These are phyloP conservation scores for Morelia viridis DNA, from an alignment of 2,797 vertebrate species.

Conservation along the genomic window DNA sequence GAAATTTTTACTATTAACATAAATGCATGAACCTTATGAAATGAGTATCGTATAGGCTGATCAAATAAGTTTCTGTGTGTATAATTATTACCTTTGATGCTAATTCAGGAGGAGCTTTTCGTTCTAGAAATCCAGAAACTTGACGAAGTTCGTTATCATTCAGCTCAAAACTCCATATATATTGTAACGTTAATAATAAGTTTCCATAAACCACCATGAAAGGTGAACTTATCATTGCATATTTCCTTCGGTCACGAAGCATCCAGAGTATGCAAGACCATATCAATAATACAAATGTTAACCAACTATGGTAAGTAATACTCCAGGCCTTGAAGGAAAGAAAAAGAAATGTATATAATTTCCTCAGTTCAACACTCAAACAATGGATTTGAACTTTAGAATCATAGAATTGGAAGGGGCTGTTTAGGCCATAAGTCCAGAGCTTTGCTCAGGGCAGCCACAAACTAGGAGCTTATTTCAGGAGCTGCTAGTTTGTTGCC, in stretches of 20 bases:
- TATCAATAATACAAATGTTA: slow-evolving; percentile 92
- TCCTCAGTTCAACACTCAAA: background rate
- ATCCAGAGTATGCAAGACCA: slow-evolving; percentile 97
- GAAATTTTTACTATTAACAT: background rate
- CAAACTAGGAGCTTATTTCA: too few species aligned
- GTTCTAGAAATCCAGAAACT: slow-evolving; percentile 82
- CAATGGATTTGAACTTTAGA: background rate
- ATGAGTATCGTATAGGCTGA: background rate
- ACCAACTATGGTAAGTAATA: slow-evolving; percentile 96
- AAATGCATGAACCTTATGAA: background rate
- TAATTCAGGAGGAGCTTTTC: slow-evolving; percentile 80
- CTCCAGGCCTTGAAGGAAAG: slow-evolving; percentile 85
- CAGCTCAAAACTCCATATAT: slow-evolving; percentile 90
- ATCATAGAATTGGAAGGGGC: background rate
- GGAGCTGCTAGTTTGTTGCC: too few species aligned
- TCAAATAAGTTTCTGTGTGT: slow-evolving; percentile 1
- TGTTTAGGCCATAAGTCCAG: background rate
- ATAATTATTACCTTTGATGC: slow-evolving; percentile 85
- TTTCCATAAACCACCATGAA: slow-evolving; percentile 96
- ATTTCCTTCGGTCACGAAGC: slow-evolving; percentile 89
- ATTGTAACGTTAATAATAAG: slow-evolving; percentile 87
- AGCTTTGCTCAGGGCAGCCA: background rate
- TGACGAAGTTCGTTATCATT: slow-evolving; percentile 65
- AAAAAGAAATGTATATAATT: background rate
- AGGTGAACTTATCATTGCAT: slow-evolving; percentile 94